Base-by-base conservation (phyloP, 2,888 invertebrate species). In the Lottia scabra region DNA sequence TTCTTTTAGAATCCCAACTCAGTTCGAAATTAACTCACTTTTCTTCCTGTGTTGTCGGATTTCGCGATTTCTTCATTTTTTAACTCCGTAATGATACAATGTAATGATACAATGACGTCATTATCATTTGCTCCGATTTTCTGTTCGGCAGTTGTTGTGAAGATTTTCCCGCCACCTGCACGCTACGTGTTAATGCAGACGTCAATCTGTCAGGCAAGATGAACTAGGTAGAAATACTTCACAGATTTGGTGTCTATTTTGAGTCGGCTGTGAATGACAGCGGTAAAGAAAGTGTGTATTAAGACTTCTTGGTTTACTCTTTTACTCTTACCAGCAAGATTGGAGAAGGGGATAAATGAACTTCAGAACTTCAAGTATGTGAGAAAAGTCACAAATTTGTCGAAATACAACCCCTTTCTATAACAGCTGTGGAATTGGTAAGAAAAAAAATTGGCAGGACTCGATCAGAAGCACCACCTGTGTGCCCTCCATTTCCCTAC, bases 171-270 rank as follows among this genome's bases (percentile, higher is more conserved):
- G 38, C 26, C 70, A 70, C 70, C 70, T 70, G 70, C 70, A 70
- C 64, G 43, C 30, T 44, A 16, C 63, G 46, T 65, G 70, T 70
- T 70, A 70, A 65, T 27, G 27, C 48, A 70, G 23, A 45, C 70
- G 65, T n/a, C 45, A 63, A 26, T 13, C 64, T 65, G 70, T 70
- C 70, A 70, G 70, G 23, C 16, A 26, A 64, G 30, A 30, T 45
- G 70, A 70, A 70, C 63, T 48, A 16, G 70, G 43, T 30, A 65
- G 70, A 70, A 70, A 70, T 70, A 44, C 46, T 38, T 64, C 45
- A 48, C 70, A 46, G 70, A 70, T 63, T 65, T 65, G 70, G 56
- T 70, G 64, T 64, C 70, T 70, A 70, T 70, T 70, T 63, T 19
- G 64, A 48, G 44, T 16, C 48, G 23, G 15, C 45, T 45, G 30